Conservation (phyloP, 2,113 vertebrate genomes). For the Mionectes macconnelli region DNA sequence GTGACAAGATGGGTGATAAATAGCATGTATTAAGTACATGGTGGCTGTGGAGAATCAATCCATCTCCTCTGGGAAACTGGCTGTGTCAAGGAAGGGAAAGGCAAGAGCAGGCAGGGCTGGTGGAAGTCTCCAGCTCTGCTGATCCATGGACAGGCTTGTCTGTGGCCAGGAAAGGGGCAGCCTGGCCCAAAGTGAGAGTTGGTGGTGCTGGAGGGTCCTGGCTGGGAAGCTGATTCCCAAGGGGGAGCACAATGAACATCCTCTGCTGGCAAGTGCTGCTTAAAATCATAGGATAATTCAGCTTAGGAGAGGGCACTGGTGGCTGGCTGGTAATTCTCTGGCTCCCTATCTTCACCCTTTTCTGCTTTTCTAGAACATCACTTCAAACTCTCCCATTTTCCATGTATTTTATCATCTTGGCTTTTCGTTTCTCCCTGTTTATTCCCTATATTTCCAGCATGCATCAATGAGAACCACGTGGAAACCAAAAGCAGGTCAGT, state of each 20-base stretch:
- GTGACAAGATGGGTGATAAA: conserved; percentile 30
- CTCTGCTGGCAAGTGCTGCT: not conserved
- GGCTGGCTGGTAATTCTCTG: not conserved
- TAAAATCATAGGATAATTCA: not conserved
- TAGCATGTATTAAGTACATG: not conserved
- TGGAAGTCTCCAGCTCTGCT: not conserved
- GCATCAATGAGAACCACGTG: not conserved
- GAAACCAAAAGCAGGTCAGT: conserved; percentile 21
- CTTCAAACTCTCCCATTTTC: not conserved
- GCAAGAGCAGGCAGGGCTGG: not conserved
- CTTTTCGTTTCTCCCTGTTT: not conserved
- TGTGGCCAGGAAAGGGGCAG: not conserved
- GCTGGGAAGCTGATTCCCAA: not conserved
- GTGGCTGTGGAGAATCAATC: conserved; percentile 8
- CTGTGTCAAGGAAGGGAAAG: not conserved
- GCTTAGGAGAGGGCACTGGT: not conserved
- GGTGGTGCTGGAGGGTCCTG: not conserved
- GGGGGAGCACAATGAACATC: not conserved
- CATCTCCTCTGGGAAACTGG: conserved; percentile 41
- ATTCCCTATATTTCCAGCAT: not conserved
- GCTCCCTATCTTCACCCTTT: not conserved
- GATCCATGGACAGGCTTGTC: not conserved
- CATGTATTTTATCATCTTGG: not conserved
- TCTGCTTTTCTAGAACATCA: not conserved
- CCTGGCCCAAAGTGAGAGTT: not conserved